Evolutionary conservation across 1,140 invertebrate species (phyloP), one percentile per base, ranked within the genome.

Genomic region (Euura saliciscinereae): DNA sequence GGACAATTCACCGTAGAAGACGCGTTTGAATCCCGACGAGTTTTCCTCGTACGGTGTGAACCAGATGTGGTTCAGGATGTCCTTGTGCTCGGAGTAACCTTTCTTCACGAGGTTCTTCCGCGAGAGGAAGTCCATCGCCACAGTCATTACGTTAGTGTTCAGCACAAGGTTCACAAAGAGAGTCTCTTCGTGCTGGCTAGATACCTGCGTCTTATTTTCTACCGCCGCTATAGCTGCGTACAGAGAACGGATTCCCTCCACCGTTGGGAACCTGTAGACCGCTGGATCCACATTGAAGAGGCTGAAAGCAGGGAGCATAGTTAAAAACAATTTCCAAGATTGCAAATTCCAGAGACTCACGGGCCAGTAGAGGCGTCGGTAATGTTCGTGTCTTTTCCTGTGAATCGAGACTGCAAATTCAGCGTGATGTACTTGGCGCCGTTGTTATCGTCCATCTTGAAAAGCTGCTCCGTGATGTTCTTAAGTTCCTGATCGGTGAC

Each of bases 21-120:
- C 90, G 78, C 97, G 94, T 84, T 97, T 96, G 80, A 97, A 96
- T 2, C 93, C 95, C 43, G 93, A 95, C 51, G 94, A 95, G 2
- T 93, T 91, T 2, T 95, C 89, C 2, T 94, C 91, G 78, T 96
- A 96, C 74, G 93, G 87, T 3, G 89, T 91, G 79, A 96, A 95
- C 94, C 94, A 96, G 68, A 96, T 90, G 71, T 92, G 90, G 76
- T 92, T 91, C 7, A 97, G 82, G 42, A 92, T 89, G 73, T 95
- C 91, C 71, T 91, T 91, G 78, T 93, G 92, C 13, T 86, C 87
- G 13, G 82, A 85, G 64, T 82, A 79, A 65, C 86, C 81, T 0
- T 80, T 74, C 51, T 82, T 77, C 43, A 87, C 77, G 59, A 87
- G 87, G 73, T 86, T 83, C 74, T 89, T 89, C 2, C 83, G 75